These are phyloP conservation scores for Pantala flavescens DNA, from an alignment of 1,140 invertebrate genomes.

Conservation along the genomic window DNA sequence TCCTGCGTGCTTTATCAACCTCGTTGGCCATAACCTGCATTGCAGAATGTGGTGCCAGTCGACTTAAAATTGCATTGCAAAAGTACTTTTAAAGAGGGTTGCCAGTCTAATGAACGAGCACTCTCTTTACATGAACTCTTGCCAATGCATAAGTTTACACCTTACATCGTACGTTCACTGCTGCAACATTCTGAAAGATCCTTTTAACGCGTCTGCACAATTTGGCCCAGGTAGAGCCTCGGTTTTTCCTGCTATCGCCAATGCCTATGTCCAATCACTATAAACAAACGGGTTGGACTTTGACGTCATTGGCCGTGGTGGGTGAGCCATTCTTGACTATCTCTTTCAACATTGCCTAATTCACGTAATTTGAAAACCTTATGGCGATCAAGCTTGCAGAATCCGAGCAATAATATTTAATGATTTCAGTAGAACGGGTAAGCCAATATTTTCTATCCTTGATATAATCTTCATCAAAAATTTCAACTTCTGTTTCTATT, in stretches of 20 bases:
- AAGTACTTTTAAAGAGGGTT: background rate
- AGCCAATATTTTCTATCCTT: background rate
- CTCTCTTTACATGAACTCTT: conserved; percentile 9
- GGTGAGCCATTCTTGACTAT: background rate
- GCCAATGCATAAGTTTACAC: background rate
- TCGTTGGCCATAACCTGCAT: background rate
- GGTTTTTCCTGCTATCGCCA: conserved; percentile 2
- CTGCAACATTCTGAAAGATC: background rate
- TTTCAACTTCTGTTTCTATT: background rate
- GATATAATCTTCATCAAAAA: background rate
- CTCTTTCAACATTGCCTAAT: background rate
- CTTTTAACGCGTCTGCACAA: background rate
- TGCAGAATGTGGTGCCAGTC: conserved; percentile 7
- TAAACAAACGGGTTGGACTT: conserved; percentile 5
- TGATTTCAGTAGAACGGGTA: background rate
- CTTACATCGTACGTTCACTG: background rate
- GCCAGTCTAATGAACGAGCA: background rate
- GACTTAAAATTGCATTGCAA: background rate
- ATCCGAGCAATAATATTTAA: background rate
- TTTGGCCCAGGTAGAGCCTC: background rate
- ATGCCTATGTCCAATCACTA: background rate
- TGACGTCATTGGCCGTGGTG: conserved; percentile 6
- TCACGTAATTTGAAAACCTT: background rate
- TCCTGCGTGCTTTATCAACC: background rate
- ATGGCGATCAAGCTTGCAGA: background rate